phyloP scores from a whole-genome alignment of 2,113 vertebrate species.

The Collichthys lucidus region DNA sequence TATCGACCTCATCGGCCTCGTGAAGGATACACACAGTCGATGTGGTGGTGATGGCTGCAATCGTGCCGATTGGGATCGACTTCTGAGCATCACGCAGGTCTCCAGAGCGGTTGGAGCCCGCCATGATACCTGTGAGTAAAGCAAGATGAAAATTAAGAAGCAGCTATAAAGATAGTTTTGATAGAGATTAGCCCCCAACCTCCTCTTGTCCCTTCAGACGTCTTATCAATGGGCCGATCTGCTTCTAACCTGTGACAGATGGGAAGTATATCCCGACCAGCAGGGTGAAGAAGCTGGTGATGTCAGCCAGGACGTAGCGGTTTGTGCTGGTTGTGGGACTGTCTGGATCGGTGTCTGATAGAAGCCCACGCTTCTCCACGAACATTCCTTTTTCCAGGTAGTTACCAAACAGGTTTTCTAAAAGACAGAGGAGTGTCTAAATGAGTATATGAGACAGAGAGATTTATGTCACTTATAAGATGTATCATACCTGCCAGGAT shows the following conservation, averaged over 20 bases:
- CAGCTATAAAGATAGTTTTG: neutral
- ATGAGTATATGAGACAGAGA: neutral
- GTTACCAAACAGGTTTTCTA: conserved; percentile 94
- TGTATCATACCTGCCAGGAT: conserved; percentile 89
- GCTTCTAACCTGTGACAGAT: conserved; percentile 93
- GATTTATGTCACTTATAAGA: neutral
- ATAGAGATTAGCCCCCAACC: too few relatives aligned
- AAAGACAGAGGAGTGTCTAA: neutral
- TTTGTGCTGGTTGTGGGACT: conserved; percentile 83
- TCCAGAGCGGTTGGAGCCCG: conserved; percentile 97
- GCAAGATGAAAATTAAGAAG: neutral
- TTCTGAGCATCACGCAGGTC: conserved; percentile 97
- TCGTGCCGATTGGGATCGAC: conserved; percentile 96
- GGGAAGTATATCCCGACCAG: conserved; percentile 99
- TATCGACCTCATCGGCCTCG: neutral
- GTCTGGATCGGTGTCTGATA: conserved; percentile 79
- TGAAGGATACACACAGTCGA: conserved; percentile 97
- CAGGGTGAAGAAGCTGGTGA: conserved; percentile 97
- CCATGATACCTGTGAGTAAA: conserved; percentile 93
- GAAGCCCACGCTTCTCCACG: conserved; percentile 87
- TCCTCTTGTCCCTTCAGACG: neutral
- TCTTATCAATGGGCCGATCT: neutral
- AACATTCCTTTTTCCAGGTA: conserved; percentile 92
- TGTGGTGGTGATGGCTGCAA: conserved; percentile 96
- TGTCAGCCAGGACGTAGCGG: conserved; percentile 94